Conservation (phyloP, 2,113 vertebrate species). For the Stictonetta naevosa region DNA sequence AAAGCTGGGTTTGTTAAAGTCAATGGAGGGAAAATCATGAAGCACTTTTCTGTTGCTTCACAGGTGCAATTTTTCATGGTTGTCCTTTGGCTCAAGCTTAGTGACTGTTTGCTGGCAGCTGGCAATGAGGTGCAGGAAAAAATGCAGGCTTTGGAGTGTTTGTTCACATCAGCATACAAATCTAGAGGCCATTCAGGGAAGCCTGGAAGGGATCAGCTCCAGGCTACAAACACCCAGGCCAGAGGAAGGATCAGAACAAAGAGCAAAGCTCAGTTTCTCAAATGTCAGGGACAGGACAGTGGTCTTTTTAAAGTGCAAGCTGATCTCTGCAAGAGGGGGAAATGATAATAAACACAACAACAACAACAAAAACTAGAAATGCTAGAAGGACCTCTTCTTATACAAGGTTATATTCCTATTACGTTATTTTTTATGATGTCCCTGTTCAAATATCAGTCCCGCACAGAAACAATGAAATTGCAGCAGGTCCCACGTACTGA, state of each 20-base stretch:
- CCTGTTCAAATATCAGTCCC: background rate
- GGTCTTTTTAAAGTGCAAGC: background rate
- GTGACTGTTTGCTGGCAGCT: background rate
- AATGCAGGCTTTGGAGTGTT: background rate
- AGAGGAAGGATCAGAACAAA: background rate
- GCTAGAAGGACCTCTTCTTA: background rate
- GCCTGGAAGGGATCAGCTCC: background rate
- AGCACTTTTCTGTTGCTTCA: background rate
- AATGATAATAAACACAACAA: background rate
- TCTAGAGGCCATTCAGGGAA: background rate
- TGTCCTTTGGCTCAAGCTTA: background rate
- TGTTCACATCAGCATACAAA: background rate
- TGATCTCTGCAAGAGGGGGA: background rate
- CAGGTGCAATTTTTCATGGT: background rate
- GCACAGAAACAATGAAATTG: slow-evolving; percentile 1
- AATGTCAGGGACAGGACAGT: background rate
- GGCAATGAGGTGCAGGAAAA: background rate
- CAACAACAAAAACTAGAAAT: background rate
- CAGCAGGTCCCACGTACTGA: background rate
- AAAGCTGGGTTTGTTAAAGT: background rate
- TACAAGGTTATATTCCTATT: slow-evolving; percentile 1
- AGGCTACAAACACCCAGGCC: background rate
- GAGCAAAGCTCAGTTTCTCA: background rate
- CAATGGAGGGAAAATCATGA: background rate
- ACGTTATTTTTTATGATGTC: slow-evolving; percentile 21